These are phyloP conservation scores for Rhombomys opimus DNA, from an alignment of 2,113 vertebrate genomes.

Conservation along the genomic window DNA sequence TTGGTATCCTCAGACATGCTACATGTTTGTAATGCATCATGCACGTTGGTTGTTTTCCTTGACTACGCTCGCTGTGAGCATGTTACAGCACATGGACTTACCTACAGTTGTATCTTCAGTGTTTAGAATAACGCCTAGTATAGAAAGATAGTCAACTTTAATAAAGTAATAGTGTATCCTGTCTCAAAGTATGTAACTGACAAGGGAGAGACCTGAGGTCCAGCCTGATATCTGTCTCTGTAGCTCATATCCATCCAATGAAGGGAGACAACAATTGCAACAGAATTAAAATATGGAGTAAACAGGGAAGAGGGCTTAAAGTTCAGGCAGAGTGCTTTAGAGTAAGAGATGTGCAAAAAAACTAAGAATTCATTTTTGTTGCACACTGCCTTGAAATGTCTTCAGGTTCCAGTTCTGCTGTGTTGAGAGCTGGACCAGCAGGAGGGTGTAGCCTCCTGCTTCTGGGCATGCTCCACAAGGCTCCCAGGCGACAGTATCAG, in stretches of 20 bases:
- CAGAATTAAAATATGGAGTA: conserved; percentile 42
- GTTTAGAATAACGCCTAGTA: conserved; percentile 29
- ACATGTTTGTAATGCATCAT: neutral
- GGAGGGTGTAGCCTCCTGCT: neutral
- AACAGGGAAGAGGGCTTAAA: conserved; percentile 27
- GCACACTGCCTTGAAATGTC: conserved; percentile 21
- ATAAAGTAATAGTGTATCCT: conserved; percentile 2
- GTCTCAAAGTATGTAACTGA: neutral
- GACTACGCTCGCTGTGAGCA: conserved; percentile 15
- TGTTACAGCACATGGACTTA: neutral
- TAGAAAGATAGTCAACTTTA: neutral
- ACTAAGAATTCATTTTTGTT: neutral
- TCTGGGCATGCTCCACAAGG: neutral
- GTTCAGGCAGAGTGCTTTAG: neutral
- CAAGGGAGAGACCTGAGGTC: neutral
- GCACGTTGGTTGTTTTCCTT: conserved; percentile 23
- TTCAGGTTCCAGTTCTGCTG: conserved; percentile 1
- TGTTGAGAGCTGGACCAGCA: neutral
- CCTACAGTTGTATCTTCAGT: neutral
- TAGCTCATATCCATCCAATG: neutral
- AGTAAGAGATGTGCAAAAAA: conserved; percentile 10
- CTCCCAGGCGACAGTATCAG: neutral
- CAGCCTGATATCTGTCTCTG: neutral
- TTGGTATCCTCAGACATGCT: neutral
- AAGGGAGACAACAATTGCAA: neutral